phyloP scores from a whole-genome alignment of 2,797 vertebrate genomes.

The Austrolebias charrua region DNA sequence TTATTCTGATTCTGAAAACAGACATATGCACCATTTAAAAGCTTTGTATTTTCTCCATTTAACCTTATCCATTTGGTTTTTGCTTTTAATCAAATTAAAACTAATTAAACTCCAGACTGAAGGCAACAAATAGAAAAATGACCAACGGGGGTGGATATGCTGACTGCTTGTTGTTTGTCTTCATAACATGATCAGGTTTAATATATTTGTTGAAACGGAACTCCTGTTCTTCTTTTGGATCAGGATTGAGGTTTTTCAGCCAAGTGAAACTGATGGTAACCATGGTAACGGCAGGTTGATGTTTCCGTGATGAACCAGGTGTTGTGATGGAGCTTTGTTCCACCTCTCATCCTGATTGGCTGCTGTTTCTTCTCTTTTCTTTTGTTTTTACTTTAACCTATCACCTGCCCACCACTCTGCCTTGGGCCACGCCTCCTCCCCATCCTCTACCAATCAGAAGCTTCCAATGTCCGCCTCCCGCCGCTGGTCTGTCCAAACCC shows the following conservation, averaged over 20 bases:
- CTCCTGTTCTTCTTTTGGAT: too few relatives aligned
- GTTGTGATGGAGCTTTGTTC: background rate
- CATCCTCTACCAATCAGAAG: conserved; percentile 85
- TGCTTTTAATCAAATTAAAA: too few relatives aligned
- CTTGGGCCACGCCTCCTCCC: conserved; percentile 65
- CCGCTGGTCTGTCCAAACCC: conserved; percentile 97
- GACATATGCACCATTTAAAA: too few relatives aligned
- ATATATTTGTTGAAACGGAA: background rate
- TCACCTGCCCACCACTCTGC: conserved; percentile 42
- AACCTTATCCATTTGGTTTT: too few relatives aligned
- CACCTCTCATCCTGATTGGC: conserved; percentile 44
- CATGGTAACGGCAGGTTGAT: background rate
- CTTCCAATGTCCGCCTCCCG: conserved; percentile 91
- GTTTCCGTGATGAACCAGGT: background rate
- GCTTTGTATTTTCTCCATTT: too few relatives aligned
- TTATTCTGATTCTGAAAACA: too few relatives aligned
- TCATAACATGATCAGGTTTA: background rate
- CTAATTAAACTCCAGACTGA: too few relatives aligned
- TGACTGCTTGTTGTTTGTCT: too few relatives aligned
- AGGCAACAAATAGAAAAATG: too few relatives aligned
- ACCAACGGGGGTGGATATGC: too few relatives aligned
- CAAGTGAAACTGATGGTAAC: background rate
- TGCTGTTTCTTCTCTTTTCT: conserved; percentile 30
- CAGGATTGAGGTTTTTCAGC: too few relatives aligned
- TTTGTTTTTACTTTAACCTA: conserved; percentile 41